Percentiles rank a stretch among this genome's conserved stretches.
phyloP scores from a whole-genome alignment of 1,140 invertebrate genomes.

The Vollenhovia emeryi region DNA sequence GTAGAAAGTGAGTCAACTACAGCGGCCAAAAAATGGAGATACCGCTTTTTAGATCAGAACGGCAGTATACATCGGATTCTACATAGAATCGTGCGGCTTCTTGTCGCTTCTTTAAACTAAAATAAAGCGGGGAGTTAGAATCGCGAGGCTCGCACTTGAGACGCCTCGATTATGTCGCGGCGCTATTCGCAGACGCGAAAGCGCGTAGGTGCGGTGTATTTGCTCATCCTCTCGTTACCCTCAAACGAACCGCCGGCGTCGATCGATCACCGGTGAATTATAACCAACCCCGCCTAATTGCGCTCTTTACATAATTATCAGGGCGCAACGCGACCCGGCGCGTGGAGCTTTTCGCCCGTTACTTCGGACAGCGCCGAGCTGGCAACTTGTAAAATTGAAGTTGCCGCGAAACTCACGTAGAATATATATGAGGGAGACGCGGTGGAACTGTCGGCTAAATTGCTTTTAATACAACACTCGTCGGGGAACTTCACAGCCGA shows the following conservation, averaged over 20 bases:
- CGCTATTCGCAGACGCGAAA: not conserved
- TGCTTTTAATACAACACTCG: not conserved
- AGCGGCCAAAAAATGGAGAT: too few relatives aligned
- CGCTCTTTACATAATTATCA: slow-evolving; percentile 52
- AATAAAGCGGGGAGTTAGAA: not conserved
- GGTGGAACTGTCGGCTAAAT: not conserved
- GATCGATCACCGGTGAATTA: slow-evolving; percentile 74
- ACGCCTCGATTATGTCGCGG: slow-evolving; percentile 8
- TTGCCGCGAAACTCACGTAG: not conserved
- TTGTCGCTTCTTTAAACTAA: not conserved
- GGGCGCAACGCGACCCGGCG: not conserved
- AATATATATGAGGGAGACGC: not conserved
- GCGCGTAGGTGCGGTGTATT: slow-evolving; percentile 73
- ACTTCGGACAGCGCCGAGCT: not conserved
- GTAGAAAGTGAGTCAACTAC: too few relatives aligned
- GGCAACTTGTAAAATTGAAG: slow-evolving; percentile 10
- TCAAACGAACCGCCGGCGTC: slow-evolving; percentile 56
- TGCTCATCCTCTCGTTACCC: slow-evolving; percentile 73
- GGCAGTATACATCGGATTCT: not conserved
- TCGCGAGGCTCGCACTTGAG: not conserved
- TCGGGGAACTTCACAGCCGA: not conserved
- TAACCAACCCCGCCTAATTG: slow-evolving; percentile 66
- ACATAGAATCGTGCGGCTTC: not conserved
- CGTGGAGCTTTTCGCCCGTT: not conserved
- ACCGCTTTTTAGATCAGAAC: too few relatives aligned